Conservation (phyloP, 2,797 vertebrate species). For the Urophycis tenuis region DNA sequence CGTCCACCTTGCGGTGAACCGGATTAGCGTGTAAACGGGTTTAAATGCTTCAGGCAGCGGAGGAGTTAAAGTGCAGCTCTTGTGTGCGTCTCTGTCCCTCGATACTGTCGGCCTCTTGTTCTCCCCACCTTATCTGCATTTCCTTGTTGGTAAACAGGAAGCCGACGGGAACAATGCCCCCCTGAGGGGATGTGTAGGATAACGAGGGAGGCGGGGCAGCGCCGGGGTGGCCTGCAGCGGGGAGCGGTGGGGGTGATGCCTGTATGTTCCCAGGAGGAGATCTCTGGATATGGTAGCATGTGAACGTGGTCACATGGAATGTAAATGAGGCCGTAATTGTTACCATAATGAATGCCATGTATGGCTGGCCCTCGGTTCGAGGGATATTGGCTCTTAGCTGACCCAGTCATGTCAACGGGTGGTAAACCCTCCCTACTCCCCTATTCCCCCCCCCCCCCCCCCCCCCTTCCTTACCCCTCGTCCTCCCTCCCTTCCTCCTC, state of each 20-base stretch:
- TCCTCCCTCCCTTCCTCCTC: slow-evolving; percentile 9
- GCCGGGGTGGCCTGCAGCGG: background rate
- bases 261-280: slow-evolving; percentile 1
- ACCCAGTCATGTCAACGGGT: slow-evolving; percentile 52
- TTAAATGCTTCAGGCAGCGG: background rate
- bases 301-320: slow-evolving; percentile 38
- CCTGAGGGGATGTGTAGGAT: slow-evolving; percentile 9
- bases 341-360: slow-evolving; percentile 51
- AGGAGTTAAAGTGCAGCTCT: background rate
- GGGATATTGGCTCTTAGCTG: slow-evolving; percentile 42
- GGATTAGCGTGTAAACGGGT: background rate
- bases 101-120: slow-evolving; percentile 5
- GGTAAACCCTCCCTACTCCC: slow-evolving; percentile 6
- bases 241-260: background rate
- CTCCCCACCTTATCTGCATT: slow-evolving; percentile 6
- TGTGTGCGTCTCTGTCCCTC: slow-evolving; percentile 10
- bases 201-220: background rate
- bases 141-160: slow-evolving; percentile 66
- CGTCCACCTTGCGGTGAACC: background rate
- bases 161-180: slow-evolving; percentile 56
- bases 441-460: background rate
- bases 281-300: slow-evolving; percentile 28
- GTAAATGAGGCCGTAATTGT: slow-evolving; percentile 49
- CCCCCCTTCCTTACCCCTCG: background rate
- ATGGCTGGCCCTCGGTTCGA: slow-evolving; percentile 34